Base-by-base conservation (phyloP, 2,113 vertebrate species). In the Phodopus roborovskii region DNA sequence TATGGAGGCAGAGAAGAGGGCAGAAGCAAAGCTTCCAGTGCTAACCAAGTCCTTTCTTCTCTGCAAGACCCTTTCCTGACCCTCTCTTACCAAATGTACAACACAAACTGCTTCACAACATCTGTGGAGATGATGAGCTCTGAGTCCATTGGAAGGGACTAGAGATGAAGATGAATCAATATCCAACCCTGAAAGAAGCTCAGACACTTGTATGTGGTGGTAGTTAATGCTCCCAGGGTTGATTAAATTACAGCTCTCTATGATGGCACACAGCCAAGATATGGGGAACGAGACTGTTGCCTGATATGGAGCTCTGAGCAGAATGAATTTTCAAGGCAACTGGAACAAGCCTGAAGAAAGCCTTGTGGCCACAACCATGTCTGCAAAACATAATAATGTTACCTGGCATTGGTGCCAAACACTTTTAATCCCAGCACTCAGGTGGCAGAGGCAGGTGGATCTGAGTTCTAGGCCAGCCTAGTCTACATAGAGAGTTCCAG, bases 311-410 rank as follows among this genome's bases (percentile, higher is more conserved):
- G 66, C 42, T 85, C 30, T 56, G 10, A 15, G 73, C 7, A 75
- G n/a, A 82, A n/a, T 60, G 60, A 92, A 64, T 62, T 81, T 84
- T 68, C 73, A 88, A 95, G 85, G 78, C 73, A 93, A 70, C 17
- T 33, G 83, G 53, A 81, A 92, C 1, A 64, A 82, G n/a, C n/a
- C n/a, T 12, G 26, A 73, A 85, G 39, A 75, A 12, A 88, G 73
- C 66, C 24, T 9, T 7, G 30, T 22, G 39, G n/a, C 24, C 36
- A 15, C 26, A 86, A 26, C 20, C 42, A 71, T 0, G 1, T 71
- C 4, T 42, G 39, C 16, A 30, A 53, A 1, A 24, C 45, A 66
- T 64, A 64, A 64, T 24, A 64, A 26, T 64, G 7, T 64, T 28
- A 26, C 26, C 62, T 64, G 60, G 60, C 60, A 62, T 20, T 24